Evolutionary conservation across 2,797 vertebrate species (phyloP), one percentile per base, ranked within the genome.

Genomic region (Cuniculus paca): DNA sequence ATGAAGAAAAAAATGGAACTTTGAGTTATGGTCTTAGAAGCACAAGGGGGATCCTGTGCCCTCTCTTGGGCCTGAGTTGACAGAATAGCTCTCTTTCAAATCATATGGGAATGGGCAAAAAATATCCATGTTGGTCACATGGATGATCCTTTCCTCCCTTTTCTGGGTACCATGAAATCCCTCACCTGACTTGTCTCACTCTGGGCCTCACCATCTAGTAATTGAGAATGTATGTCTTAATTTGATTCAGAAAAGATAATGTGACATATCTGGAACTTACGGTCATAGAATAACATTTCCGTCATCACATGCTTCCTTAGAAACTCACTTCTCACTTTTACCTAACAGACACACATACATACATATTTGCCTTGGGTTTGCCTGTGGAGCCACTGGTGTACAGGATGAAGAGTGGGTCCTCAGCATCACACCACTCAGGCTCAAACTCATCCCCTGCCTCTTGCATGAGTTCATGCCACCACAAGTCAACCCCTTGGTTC

Each of bases 331-430:
- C 28, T 93, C 26, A 81, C n/a, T 42, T 13, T 36, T 48, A 39
- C 1, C 65, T 24, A 90, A 20, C 16, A 54, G 1, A 74, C 7
- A 52, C 56, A 77, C 48, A 50, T 8, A 36, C 24, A 42, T 12
- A 72, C 65, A 79, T 31, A 79, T 63, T 10, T 98, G 99, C 99
- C 99, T 99, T 99, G 26, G 99, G 99, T 97, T 99, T 99, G 22
- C 99, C 99, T 0, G 99, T 99, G 3, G 99, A 99, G 88, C 99
- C 99, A 2, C 99, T 99, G 0, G 99, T 99, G 97, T 99, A 99
- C 74, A 99, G 99, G 97, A 99, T 99, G 97, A 99, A 99, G 68
- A 99, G 99, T 0, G 99, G 99, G 87, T 99, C 99, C 97, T 99
- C 99, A 0, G 99, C 98, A 0, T 99, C 98, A 9, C 99, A 99